A percentile compares a stretch with the other conserved stretches of the same genome.
These are phyloP conservation scores for Empis livida DNA, from an alignment of 2,888 invertebrate species.

Conservation along the genomic window DNA sequence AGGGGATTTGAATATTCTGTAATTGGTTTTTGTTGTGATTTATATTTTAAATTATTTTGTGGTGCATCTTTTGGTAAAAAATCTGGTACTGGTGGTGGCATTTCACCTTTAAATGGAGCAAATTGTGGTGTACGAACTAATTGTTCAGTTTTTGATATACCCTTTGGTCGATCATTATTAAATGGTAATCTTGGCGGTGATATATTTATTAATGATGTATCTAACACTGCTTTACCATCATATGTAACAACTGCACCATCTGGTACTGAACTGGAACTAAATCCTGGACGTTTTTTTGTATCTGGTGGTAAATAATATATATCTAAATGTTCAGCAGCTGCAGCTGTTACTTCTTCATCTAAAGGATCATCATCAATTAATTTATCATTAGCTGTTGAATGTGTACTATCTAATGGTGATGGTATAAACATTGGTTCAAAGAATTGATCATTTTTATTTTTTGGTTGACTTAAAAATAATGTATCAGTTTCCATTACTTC, in stretches of 20 bases:
- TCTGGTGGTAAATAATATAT: conserved; percentile 63
- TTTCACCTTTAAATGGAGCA: conserved; percentile 58
- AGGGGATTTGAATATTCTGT: conserved; percentile 20
- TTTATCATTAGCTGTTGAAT: conserved; percentile 17
- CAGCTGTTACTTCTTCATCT: conserved; percentile 31
- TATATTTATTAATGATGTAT: conserved; percentile 45
- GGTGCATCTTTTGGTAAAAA: conserved; percentile 31
- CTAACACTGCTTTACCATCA: conserved; percentile 62
- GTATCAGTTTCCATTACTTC: conserved; percentile 34
- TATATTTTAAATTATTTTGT: conserved; percentile 24
- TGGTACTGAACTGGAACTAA: conserved; percentile 22
- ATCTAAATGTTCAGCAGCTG: conserved; percentile 58
- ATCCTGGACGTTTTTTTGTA: conserved; percentile 32
- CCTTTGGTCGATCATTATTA: conserved; percentile 18
- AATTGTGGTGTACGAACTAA: conserved; percentile 57
- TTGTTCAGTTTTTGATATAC: conserved; percentile 42
- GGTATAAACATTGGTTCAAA: conserved; percentile 75
- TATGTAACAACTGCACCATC: conserved; percentile 56
- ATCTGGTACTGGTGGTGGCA: conserved; percentile 46
- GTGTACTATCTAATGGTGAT: conserved; percentile 56
- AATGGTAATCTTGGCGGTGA: conserved; percentile 32
- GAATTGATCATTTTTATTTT: conserved; percentile 43
- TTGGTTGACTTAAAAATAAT: conserved; percentile 35
- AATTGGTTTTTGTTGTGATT: conserved; percentile 21
- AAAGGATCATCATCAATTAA: conserved; percentile 18